Percentiles rank a stretch among this genome's conserved stretches.
Conservation (phyloP, 2,888 invertebrate genomes). For the Thecocarcelia acutangulata region DNA sequence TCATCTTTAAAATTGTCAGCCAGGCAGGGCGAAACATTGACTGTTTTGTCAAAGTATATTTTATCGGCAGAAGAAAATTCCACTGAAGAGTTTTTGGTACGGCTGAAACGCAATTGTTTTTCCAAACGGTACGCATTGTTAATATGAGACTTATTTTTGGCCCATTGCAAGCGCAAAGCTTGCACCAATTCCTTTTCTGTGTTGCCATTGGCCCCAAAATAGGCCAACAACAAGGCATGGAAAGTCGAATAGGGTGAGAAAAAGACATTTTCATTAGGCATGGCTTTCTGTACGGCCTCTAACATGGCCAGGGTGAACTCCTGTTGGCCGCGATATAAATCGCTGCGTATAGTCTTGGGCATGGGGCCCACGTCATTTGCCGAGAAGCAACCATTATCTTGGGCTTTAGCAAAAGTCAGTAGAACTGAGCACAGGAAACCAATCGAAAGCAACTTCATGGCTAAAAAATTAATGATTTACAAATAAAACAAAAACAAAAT, state of each 20-base stretch:
- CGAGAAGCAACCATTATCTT: conserved; percentile 61
- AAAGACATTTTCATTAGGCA: conserved; percentile 89
- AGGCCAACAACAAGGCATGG: conserved; percentile 89
- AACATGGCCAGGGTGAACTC: conserved; percentile 88
- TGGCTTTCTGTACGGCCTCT: conserved; percentile 85
- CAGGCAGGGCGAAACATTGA: conserved; percentile 84
- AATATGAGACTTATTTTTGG: conserved; percentile 86
- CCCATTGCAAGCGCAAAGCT: conserved; percentile 77
- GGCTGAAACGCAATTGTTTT: conserved; percentile 83
- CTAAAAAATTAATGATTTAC: conserved; percentile 13
- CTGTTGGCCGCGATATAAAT: conserved; percentile 84
- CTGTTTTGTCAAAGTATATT: conserved; percentile 85
- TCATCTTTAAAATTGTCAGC: conserved; percentile 85
- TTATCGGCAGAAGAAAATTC: conserved; percentile 90
- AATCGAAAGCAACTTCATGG: conserved; percentile 47
- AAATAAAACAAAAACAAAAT: conserved; percentile 8
- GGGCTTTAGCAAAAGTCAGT: conserved; percentile 44
- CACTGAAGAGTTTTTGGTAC: conserved; percentile 84
- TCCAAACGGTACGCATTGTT: conserved; percentile 89
- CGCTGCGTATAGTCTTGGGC: conserved; percentile 69
- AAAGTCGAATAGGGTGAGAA: conserved; percentile 94
- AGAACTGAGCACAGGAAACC: conserved; percentile 46
- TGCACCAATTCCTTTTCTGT: conserved; percentile 84
- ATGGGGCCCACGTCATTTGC: conserved; percentile 52
- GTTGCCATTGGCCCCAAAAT: conserved; percentile 87